phyloP scores from a whole-genome alignment of 2,888 invertebrate genomes.

The Odontothrips loti region DNA sequence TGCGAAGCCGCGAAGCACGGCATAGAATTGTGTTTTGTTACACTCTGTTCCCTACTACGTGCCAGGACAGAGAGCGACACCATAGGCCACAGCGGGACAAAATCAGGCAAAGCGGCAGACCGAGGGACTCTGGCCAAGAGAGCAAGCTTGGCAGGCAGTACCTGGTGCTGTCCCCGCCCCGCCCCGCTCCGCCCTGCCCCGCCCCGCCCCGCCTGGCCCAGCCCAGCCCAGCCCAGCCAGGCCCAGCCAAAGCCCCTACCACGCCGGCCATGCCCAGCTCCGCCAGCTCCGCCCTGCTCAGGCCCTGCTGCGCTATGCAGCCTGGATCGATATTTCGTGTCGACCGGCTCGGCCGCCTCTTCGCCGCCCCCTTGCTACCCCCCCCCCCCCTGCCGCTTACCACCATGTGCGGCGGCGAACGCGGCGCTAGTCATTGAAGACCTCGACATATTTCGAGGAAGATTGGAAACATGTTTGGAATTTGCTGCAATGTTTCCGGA shows the following conservation, averaged over 20 bases:
- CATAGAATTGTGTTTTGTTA: too few species aligned
- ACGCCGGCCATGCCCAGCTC: neutral
- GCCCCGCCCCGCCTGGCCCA: neutral
- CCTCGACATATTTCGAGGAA: too few species aligned
- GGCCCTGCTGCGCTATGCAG: constrained; percentile 9
- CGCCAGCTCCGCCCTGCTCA: neutral
- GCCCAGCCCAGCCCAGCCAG: neutral
- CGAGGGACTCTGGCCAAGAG: too few species aligned
- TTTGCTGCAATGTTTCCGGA: too few species aligned
- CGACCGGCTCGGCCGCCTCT: neutral
- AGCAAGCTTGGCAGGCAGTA: neutral
- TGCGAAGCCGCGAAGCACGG: too few species aligned
- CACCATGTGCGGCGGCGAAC: too few species aligned
- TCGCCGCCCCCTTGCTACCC: neutral
- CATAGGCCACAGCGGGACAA: too few species aligned
- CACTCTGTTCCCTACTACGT: too few species aligned
- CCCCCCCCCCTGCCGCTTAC: neutral
- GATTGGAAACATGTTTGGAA: too few species aligned
- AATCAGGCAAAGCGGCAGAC: too few species aligned
- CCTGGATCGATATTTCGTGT: neutral
- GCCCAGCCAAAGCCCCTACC: neutral
- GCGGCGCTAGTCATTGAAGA: too few species aligned
- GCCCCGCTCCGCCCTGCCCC: neutral
- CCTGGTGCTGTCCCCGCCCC: neutral
- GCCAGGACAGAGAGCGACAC: too few species aligned